Conservation (phyloP, 2,113 vertebrate species). For the Irena cyanogastra region DNA sequence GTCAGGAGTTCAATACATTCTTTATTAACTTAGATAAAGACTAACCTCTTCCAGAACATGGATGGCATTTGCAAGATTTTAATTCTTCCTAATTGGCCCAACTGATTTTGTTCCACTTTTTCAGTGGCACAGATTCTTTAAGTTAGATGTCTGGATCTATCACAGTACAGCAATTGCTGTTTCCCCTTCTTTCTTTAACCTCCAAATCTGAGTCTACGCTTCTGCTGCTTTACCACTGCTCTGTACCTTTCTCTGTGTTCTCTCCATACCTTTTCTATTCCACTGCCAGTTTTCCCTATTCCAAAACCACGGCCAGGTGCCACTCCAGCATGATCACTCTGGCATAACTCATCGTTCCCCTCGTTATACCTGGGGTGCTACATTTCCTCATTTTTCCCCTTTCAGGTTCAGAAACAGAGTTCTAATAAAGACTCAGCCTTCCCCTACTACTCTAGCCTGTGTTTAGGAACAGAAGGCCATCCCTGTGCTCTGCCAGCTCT, state of each 20-base stretch:
- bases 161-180: not conserved
- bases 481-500: slow-evolving; percentile 43
- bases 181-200: not conserved
- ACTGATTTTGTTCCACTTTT: not conserved
- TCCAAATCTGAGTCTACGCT: rapidly evolving
- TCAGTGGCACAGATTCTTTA: not conserved
- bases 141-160: not conserved
- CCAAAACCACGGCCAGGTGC: not conserved
- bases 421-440: not conserved
- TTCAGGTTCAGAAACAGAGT: not conserved
- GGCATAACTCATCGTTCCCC: not conserved
- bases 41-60: not conserved
- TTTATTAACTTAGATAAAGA: not conserved
- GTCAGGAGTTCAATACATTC: not conserved
- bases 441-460: not conserved
- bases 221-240: not conserved
- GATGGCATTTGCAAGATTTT: not conserved
- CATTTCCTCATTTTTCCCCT: not conserved
- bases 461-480: slow-evolving; percentile 5
- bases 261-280: not conserved
- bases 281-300: not conserved
- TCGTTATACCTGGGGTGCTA: not conserved
- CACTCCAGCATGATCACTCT: not conserved
- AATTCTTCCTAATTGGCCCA: not conserved
- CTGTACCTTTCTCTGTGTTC: not conserved